Base-by-base conservation (phyloP, 2,888 invertebrate species). In the Ditylenchus weischeri region DNA sequence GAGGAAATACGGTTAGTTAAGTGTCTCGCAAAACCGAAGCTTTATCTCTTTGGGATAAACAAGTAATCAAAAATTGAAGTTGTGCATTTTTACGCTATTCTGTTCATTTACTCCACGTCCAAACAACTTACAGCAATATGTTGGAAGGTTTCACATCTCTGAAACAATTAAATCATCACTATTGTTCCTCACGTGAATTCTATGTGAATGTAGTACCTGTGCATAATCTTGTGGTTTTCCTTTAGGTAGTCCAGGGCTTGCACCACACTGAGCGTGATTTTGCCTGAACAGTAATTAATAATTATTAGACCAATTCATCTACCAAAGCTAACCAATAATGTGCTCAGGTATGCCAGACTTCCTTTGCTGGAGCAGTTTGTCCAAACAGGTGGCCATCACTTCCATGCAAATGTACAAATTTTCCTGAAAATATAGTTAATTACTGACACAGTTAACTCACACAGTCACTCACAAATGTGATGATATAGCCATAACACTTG, bases 331-430 rank as follows among this genome's bases (percentile, higher is more conserved):
- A 43, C 43, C 43, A 23, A 59, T 57, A 13, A 67, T 48, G 3
- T 38, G 29, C 15, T 47, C 48, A 13, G 65, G 57, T 50, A 54
- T 47, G n/a, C 65, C 50, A 7, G 23, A 38, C 36, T 63, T 63
- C 19, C 51, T 38, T 5, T 38, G 66, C 5, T 36, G 93, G 71
- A 95, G 87, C 81, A 99, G 86, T 86, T 96, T 96, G 84, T 98
- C 98, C 83, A 98, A 90, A 86, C 98, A 98, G 23, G 94, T 93
- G 18, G 93, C 90, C 98, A 99, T 98, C 76, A 96, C 87, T 86
- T 98, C 98, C 98, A 98, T 99, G 84, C 96, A 98, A 83, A 99
- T 96, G 93, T 96, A 96, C 0, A 98, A 95, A 84, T 96, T 94
- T 0, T 79, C 79, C 84, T 85, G 75, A 35, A 79, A 65, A 54